Conservation (phyloP, 2,113 vertebrate species). For the Dicaeum eximium region DNA sequence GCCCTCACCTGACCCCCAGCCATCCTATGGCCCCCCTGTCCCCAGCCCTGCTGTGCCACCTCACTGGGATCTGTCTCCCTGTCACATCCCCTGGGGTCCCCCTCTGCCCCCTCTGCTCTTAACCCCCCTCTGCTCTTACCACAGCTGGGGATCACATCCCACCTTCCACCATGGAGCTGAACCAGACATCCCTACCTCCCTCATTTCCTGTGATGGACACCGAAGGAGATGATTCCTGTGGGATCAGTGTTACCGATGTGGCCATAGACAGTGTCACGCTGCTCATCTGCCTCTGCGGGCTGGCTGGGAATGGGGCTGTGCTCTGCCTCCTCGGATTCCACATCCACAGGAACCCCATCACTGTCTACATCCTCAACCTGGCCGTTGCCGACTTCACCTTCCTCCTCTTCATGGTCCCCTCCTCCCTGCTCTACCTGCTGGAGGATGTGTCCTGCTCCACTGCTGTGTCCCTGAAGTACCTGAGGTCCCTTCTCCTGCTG, state of each 20-base stretch:
- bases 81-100: not conserved
- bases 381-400: not conserved
- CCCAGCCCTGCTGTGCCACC: not conserved
- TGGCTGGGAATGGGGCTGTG: not conserved
- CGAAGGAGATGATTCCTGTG: rapidly evolving
- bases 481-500: not conserved
- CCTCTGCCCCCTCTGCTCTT: not conserved
- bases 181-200: not conserved
- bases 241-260: rapidly evolving
- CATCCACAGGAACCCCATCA: conserved; percentile 30
- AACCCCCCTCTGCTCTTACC: not conserved
- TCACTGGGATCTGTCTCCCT: not conserved
- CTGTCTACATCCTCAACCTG: conserved; percentile 41
- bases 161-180: not conserved
- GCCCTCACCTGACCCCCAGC: not conserved
- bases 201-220: rapidly evolving
- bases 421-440: not conserved
- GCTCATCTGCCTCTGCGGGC: conserved; percentile 4
- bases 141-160: not conserved
- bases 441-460: rapidly evolving
- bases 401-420: not conserved
- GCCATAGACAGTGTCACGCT: rapidly evolving
- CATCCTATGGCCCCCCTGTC: not conserved
- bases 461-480: rapidly evolving
- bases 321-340: conserved; percentile 20